Percentiles rank a stretch among this genome's conserved stretches.
These are phyloP conservation scores for Halcyon badia DNA, from an alignment of 2,797 vertebrate species.

Conservation along the genomic window DNA sequence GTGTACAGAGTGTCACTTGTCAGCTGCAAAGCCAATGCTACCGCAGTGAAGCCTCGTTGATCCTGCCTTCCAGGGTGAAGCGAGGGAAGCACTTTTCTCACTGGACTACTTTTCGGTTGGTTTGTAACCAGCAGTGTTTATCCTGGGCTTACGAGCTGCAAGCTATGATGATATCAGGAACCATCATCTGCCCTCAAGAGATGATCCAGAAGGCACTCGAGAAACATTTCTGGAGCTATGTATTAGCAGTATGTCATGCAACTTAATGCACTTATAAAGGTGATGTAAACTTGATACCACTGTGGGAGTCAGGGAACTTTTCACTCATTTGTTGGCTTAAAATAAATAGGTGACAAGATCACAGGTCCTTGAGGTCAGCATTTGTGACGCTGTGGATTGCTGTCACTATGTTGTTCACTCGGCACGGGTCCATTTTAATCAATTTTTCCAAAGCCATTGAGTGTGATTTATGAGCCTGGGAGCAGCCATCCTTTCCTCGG, in stretches of 20 bases:
- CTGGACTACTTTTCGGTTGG: background rate
- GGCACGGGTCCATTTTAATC: background rate
- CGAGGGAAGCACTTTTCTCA: slow-evolving; percentile 8
- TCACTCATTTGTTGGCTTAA: background rate
- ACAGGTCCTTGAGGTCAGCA: background rate
- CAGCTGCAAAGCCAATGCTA: background rate
- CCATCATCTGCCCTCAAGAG: background rate
- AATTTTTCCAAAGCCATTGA: background rate
- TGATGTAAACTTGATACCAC: background rate
- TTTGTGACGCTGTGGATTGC: background rate
- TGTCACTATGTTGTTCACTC: background rate
- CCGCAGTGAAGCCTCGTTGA: slow-evolving; percentile 11
- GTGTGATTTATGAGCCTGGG: background rate
- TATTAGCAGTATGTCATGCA: background rate
- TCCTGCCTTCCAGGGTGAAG: slow-evolving; percentile 32
- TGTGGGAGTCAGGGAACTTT: background rate
- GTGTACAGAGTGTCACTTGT: background rate
- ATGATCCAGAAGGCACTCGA: background rate
- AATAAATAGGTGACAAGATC: background rate
- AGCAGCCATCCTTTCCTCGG: background rate
- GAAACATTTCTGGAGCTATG: background rate
- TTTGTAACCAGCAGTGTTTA: slow-evolving; percentile 11
- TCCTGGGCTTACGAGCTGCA: slow-evolving; percentile 12
- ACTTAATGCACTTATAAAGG: background rate
- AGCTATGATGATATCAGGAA: background rate